These are phyloP conservation scores for Synanthedon tipuliformis DNA, from an alignment of 2,888 invertebrate genomes.

Conservation along the genomic window DNA sequence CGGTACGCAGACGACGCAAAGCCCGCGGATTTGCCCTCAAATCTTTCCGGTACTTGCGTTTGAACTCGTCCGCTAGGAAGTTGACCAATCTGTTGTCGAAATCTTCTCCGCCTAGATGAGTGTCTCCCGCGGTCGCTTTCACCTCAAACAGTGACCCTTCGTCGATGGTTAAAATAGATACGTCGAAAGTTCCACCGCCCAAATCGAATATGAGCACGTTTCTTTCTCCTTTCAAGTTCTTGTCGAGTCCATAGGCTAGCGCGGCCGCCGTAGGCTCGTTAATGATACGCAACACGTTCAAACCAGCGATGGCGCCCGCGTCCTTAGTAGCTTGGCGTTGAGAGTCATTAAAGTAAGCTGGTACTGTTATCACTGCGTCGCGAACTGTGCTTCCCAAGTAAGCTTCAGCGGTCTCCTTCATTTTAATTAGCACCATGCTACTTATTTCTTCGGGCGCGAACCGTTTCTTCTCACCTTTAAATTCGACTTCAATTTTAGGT, in stretches of 20 bases:
- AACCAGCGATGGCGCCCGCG: conserved; percentile 80
- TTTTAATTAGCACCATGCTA: conserved; percentile 72
- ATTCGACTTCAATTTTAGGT: conserved; percentile 76
- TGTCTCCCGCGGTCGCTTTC: conserved; percentile 85
- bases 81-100: conserved; percentile 74
- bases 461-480: conserved; percentile 73
- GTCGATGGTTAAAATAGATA: conserved; percentile 85
- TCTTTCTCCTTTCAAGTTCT: conserved; percentile 73
- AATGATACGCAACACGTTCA: conserved; percentile 85
- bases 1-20: conserved; percentile 77
- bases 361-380: conserved; percentile 85
- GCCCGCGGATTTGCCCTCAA: conserved; percentile 74
- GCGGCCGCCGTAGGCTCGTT: conserved; percentile 85
- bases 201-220: conserved; percentile 76
- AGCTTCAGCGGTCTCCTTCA: conserved; percentile 77
- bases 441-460: conserved; percentile 80
- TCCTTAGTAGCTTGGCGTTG: conserved; percentile 85
- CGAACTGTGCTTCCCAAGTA: conserved; percentile 74
- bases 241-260: conserved; percentile 78
- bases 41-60: conserved; percentile 78
- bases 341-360: conserved; percentile 83
- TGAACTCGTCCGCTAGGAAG: conserved; percentile 77
- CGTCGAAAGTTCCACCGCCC: conserved; percentile 81
- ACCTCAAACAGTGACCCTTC: conserved; percentile 82
- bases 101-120: conserved; percentile 84